phyloP scores from a whole-genome alignment of 2,113 vertebrate species.

The Acrocephalus kingi region DNA sequence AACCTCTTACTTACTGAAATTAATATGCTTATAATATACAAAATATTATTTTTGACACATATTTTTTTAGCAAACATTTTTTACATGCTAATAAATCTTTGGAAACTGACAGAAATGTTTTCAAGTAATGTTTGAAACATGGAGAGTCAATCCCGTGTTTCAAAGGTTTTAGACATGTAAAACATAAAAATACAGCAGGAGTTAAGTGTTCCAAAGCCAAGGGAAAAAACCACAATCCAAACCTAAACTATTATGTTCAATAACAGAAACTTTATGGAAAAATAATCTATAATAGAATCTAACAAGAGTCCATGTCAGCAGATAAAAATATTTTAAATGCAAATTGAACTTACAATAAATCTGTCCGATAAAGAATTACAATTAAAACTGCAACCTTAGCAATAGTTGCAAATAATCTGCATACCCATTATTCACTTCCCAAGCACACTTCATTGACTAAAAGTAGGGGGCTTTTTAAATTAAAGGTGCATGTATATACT shows the following conservation, averaged over 20 bases:
- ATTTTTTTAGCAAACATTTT: neutral
- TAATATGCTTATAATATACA: neutral
- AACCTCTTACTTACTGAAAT: neutral
- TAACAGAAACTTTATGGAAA: neutral
- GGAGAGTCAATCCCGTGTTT: neutral
- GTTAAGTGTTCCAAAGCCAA: neutral
- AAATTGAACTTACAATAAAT: conserved; percentile 76
- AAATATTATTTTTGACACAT: neutral
- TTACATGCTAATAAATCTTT: neutral
- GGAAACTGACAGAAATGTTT: neutral
- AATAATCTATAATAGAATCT: conserved; percentile 44
- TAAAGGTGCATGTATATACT: neutral
- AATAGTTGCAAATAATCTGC: conserved; percentile 61
- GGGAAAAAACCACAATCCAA: neutral
- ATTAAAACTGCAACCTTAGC: conserved; percentile 72
- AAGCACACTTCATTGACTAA: neutral
- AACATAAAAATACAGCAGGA: neutral
- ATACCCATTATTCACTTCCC: conserved; percentile 63
- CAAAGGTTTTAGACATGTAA: neutral
- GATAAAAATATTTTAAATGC: conserved; percentile 65
- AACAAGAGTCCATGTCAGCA: conserved; percentile 11
- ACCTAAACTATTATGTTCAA: neutral
- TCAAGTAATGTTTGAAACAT: neutral
- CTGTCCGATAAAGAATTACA: conserved; percentile 55
- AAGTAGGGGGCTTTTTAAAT: neutral